Evolutionary conservation across 2,797 vertebrate genomes (phyloP).

Genomic region (Hozukius guyotensis): DNA sequence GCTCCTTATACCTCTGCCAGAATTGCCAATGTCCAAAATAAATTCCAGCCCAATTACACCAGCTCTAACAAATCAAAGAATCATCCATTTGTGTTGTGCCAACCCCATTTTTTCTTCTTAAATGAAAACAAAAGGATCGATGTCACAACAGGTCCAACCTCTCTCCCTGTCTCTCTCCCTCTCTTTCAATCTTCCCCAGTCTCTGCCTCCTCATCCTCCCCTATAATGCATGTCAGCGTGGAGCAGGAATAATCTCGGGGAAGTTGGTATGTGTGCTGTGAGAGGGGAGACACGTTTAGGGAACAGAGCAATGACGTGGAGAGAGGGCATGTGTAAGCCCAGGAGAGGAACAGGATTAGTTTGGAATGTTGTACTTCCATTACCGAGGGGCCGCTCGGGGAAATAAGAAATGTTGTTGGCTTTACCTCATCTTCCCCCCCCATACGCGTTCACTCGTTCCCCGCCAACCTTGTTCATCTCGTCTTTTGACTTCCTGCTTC

Average conservation of each 20-base stretch:
- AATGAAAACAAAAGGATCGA: slow-evolving; percentile 41
- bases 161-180: not conserved
- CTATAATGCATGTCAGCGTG: slow-evolving; percentile 20
- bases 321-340: slow-evolving; percentile 41
- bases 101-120: slow-evolving; percentile 13
- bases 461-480: slow-evolving; percentile 46
- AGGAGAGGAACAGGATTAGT: slow-evolving; percentile 61
- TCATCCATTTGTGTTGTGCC: slow-evolving; percentile 5
- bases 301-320: slow-evolving; percentile 16
- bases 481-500: slow-evolving; percentile 36
- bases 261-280: slow-evolving; percentile 28
- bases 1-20: slow-evolving; percentile 19
- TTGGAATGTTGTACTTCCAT: slow-evolving; percentile 72
- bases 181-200: not conserved
- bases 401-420: slow-evolving; percentile 63
- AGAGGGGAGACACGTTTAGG: slow-evolving; percentile 37
- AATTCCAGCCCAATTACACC: slow-evolving; percentile 17
- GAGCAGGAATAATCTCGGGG: slow-evolving; percentile 28
- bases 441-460: slow-evolving; percentile 30
- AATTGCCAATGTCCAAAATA: not conserved
- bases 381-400: slow-evolving; percentile 56
- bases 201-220: slow-evolving; percentile 2
- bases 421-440: slow-evolving; percentile 29
- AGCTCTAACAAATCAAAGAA: slow-evolving; percentile 21
- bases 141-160: slow-evolving; percentile 10